Percentiles rank a stretch among this genome's conserved stretches.
Conservation (phyloP, 1,140 invertebrate species). For the Mamestra configurata region DNA sequence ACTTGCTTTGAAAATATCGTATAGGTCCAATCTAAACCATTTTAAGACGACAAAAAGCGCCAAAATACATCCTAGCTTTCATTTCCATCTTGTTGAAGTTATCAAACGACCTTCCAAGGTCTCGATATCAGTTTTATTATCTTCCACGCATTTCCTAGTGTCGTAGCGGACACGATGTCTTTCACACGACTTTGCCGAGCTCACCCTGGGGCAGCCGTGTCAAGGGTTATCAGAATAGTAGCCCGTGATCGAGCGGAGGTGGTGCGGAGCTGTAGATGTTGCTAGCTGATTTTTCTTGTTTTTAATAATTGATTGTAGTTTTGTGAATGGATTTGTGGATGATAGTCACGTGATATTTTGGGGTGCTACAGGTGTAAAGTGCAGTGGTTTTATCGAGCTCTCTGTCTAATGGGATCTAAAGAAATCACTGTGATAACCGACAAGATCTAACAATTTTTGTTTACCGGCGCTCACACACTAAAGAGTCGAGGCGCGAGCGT, state of each 20-base stretch:
- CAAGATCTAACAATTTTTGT: too few species aligned
- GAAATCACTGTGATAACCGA: too few species aligned
- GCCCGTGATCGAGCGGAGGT: conserved; percentile 2
- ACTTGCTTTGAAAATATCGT: too few species aligned
- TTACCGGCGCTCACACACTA: too few species aligned
- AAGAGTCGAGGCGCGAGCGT: too few species aligned
- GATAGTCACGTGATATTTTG: not conserved
- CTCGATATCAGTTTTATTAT: not conserved
- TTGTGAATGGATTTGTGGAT: not conserved
- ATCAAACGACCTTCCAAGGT: conserved; percentile 40
- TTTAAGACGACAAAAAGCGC: too few species aligned
- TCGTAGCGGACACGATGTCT: conserved; percentile 26
- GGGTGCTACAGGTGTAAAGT: too few species aligned
- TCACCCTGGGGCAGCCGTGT: not conserved
- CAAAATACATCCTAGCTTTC: not conserved
- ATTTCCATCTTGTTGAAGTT: not conserved
- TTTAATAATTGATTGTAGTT: too few species aligned
- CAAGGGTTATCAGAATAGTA: conserved; percentile 4
- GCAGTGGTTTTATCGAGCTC: too few species aligned
- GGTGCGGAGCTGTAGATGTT: not conserved
- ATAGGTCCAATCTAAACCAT: too few species aligned
- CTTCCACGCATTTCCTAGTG: conserved; percentile 29
- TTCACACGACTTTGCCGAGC: conserved; percentile 32
- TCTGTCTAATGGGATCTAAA: too few species aligned
- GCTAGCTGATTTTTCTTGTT: conserved; percentile 10